phyloP scores from a whole-genome alignment of 2,113 vertebrate species.

The Neomonachus schauinslandi region DNA sequence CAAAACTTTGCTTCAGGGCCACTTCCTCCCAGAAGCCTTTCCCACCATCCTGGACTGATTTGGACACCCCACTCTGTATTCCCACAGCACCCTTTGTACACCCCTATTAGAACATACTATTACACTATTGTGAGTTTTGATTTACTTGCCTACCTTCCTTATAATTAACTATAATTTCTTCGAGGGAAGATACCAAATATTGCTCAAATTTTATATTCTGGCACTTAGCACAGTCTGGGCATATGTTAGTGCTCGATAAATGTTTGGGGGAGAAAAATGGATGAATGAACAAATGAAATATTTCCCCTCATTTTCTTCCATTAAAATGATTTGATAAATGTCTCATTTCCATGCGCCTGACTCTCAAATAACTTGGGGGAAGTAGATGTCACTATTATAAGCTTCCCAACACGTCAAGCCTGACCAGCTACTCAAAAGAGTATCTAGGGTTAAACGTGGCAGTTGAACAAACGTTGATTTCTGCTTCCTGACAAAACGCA shows the following conservation, averaged over 20 bases:
- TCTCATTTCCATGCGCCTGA: background rate
- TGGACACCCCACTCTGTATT: background rate
- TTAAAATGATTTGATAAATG: background rate
- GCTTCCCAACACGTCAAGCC: background rate
- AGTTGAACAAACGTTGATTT: background rate
- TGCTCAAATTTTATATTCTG: background rate
- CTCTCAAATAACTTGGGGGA: background rate
- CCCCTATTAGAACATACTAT: background rate
- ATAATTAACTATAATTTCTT: background rate
- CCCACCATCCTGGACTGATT: background rate
- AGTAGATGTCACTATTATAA: background rate
- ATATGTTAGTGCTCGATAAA: background rate
- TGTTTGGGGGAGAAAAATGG: background rate
- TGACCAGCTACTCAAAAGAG: background rate
- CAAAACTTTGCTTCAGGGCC: background rate
- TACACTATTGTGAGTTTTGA: background rate
- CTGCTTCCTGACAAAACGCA: background rate
- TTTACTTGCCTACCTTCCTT: background rate
- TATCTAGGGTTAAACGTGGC: background rate
- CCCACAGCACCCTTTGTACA: rapidly evolving
- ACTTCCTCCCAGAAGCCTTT: background rate
- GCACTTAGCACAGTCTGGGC: background rate
- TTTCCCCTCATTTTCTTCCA: background rate
- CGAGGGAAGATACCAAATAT: background rate
- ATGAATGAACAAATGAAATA: constrained; percentile 20